These are phyloP conservation scores for Petrocephalus microphthalmus DNA, from an alignment of 2,113 vertebrate genomes.

Conservation along the genomic window DNA sequence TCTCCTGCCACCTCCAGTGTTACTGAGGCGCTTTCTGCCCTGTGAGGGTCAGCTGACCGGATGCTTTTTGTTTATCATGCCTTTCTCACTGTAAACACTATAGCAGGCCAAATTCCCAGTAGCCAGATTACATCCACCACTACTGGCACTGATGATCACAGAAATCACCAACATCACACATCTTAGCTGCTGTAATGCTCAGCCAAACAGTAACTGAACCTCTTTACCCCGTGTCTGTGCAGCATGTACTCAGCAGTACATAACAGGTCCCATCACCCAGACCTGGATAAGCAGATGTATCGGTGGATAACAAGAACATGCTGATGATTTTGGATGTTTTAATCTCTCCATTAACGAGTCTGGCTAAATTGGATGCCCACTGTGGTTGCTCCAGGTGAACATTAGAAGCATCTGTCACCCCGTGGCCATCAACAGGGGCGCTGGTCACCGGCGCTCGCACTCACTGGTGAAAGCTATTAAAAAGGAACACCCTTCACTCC, in stretches of 20 bases:
- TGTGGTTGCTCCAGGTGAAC: neutral
- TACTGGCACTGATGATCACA: neutral
- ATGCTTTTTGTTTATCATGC: neutral
- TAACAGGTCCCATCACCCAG: neutral
- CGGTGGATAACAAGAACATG: neutral
- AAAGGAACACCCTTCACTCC: neutral
- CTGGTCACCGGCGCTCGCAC: neutral
- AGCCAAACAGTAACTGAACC: neutral
- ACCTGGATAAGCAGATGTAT: neutral
- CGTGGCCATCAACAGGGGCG: neutral
- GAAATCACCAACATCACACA: neutral
- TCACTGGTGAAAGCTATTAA: neutral
- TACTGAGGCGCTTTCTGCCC: neutral
- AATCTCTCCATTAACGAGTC: neutral
- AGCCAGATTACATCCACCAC: neutral
- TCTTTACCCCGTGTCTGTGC: neutral
- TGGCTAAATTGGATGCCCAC: neutral
- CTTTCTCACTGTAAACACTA: neutral
- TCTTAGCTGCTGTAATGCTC: neutral
- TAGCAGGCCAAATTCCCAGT: neutral
- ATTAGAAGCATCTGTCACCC: neutral
- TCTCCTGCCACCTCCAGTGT: neutral
- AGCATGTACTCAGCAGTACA: neutral
- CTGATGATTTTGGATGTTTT: neutral
- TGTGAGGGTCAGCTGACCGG: neutral